Conservation (phyloP, 2,888 invertebrate genomes). For the Tubulanus polymorphus region DNA sequence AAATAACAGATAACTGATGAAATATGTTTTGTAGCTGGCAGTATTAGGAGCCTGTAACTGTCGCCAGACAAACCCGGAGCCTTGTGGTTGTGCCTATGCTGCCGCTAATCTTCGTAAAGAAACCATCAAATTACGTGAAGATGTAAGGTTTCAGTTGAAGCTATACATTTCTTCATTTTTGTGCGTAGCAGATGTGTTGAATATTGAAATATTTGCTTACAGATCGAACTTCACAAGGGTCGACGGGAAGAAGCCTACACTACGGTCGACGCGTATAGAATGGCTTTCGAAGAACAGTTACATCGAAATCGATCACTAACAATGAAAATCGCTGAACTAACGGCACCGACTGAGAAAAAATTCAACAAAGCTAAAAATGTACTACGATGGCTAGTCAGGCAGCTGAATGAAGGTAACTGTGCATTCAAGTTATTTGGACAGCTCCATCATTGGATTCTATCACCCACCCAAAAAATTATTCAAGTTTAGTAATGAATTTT, state of each 20-base stretch:
- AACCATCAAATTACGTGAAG: conserved; percentile 30
- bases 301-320: conserved; percentile 32
- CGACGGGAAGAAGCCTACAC: conserved; percentile 35
- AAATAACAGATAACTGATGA: too few relatives aligned
- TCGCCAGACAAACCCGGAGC: conserved; percentile 33
- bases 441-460: too few relatives aligned
- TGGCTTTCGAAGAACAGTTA: conserved; percentile 49
- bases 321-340: conserved; percentile 29
- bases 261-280: conserved; percentile 43
- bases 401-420: conserved; percentile 32
- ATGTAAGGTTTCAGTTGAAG: conserved; percentile 23
- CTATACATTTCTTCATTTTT: background rate
- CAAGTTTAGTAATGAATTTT: too few relatives aligned
- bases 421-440: too few relatives aligned
- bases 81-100: conserved; percentile 48
- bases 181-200: too few relatives aligned
- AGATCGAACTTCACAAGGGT: conserved; percentile 31
- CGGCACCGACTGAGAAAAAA: conserved; percentile 19
- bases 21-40: conserved; percentile 46
- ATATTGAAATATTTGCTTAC: conserved; percentile 4
- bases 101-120: conserved; percentile 43
- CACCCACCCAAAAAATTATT: too few relatives aligned
- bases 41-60: conserved; percentile 48
- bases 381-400: conserved; percentile 34
- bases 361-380: conserved; percentile 32